Conservation (phyloP, 1,140 invertebrate genomes). For the Drosophila takahashii region DNA sequence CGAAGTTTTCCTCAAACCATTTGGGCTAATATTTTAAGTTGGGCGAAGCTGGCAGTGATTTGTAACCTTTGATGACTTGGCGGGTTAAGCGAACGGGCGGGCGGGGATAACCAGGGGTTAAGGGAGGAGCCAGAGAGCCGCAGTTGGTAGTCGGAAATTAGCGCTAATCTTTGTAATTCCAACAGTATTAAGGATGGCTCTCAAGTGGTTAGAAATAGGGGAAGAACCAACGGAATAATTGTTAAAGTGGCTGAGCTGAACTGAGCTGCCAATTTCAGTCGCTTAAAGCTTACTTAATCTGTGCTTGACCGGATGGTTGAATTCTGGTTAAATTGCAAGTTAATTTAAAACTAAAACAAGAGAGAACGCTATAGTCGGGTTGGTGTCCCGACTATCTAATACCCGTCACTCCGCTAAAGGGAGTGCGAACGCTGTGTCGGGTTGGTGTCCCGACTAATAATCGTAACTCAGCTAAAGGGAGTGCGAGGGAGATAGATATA, state of each 20-base stretch:
- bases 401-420: too few relatives aligned
- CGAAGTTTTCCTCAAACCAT: constrained; percentile 57
- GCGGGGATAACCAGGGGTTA: neutral
- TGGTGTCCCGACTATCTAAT: too few relatives aligned
- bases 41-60: constrained; percentile 46
- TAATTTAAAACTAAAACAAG: too few relatives aligned
- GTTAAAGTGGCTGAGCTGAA: constrained; percentile 3
- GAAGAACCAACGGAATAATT: neutral
- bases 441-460: too few relatives aligned
- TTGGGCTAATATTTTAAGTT: constrained; percentile 65
- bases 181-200: constrained; percentile 30
- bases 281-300: constrained; percentile 8
- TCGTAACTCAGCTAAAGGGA: too few relatives aligned
- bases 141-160: constrained; percentile 51
- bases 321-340: too few relatives aligned
- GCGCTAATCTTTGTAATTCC: constrained; percentile 56
- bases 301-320: neutral
- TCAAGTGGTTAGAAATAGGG: constrained; percentile 14
- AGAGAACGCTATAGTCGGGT: too few relatives aligned
- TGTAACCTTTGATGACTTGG: constrained; percentile 54
- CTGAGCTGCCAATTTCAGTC: constrained; percentile 6
- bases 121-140: constrained; percentile 5
- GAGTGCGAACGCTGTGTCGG: too few relatives aligned
- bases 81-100: constrained; percentile 22
- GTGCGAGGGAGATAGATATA: too few relatives aligned